Evolutionary conservation across 2,888 invertebrate species (phyloP), one percentile per base, ranked within the genome.

Genomic region (Notocelia uddmanniana): DNA sequence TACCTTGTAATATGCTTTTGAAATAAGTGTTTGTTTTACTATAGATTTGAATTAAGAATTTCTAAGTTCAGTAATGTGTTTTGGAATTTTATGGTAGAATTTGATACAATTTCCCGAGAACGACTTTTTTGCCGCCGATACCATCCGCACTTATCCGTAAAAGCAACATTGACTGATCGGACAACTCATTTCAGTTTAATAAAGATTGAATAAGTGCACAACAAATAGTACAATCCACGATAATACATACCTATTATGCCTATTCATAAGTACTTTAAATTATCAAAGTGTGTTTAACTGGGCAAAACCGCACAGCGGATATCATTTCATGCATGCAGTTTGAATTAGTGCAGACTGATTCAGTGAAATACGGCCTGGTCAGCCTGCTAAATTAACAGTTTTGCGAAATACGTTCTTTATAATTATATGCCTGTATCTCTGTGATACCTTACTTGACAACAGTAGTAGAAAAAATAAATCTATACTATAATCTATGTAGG

Each of bases 251-350:
- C 21, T 59, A 41, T 41, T 6, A 41, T 21, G 37, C 15, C 2
- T 41, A 60, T 45, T 23, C 41, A 41, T 41, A 54, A 60, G 23
- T 26, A 26, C n/a, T 60, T 23, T 3, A 26, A 48, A 60, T 45
- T n/a, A 45, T 45, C 45, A 45, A 45, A 60, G 23, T 60, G 45
- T 21, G 19, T 60, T 26, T 37, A 59, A 60, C 21, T 45, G 45
- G 26, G 13, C 41, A 8, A 15, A 21, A n/a, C 64, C 64, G 64
- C 64, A 54, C 21, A 19, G 21, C 34, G 52, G 48, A 54, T 64
- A 34, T 62, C 37, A 21, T 64, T 64, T 37, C 63, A 37, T 54
- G 52, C 63, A 63, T 54, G 52, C 64, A 64, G 54, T 64, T 54
- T 37, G 64, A 64, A 64, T 64, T 54, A 37, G 37, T 37, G 55